Base-by-base conservation (phyloP, 2,113 vertebrate genomes). In the Notarius quadriscutis region DNA sequence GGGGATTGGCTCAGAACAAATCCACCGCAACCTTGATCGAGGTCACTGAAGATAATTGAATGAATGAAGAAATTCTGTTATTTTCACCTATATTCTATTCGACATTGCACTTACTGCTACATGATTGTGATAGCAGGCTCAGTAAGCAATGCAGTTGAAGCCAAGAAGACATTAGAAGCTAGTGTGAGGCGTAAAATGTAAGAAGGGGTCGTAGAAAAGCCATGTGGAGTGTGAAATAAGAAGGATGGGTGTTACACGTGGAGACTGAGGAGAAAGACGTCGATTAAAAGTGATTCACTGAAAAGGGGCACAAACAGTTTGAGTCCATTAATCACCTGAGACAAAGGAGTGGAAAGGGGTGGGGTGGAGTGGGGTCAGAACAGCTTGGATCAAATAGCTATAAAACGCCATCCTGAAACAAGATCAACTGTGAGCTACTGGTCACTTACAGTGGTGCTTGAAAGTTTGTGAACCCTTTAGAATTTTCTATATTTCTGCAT, bases 231-330 rank as follows among this genome's bases (percentile, higher is more conserved):
- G 17, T 69, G 74, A 72, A 78, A 71, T 48, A 80, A 34, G 74
- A 85, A 60, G 63, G 65, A 85, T 74, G 18, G 50, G 27, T 60
- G 20, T 88, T 82, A 25, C 53, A 71, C 30, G 7, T 34, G 22
- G 22, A 27, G 55, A 63, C 83, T 15, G 77, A 22, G 55, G 69
- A 88, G 71, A 17, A 27, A 18, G 77, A 60, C 60, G 50, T 3
- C 1, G 57, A 41, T 86, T 87, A 71, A 85, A 88, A 69, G 41
- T 87, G 89, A 92, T 91, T 91, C 89, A 83, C 63, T 86, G 72
- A 77, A 22, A 83, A 77, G 86, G 82, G 60, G 69, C 74, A 75
- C 55, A 71, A 90, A 89, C 77, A 60, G 84, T 82, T 86, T 60
- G 63, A 86, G 58, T 9, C 84, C 85, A 77, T 88, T 87, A 87